These are phyloP conservation scores for Syngnathus floridae DNA, from an alignment of 2,113 vertebrate genomes.

Conservation along the genomic window DNA sequence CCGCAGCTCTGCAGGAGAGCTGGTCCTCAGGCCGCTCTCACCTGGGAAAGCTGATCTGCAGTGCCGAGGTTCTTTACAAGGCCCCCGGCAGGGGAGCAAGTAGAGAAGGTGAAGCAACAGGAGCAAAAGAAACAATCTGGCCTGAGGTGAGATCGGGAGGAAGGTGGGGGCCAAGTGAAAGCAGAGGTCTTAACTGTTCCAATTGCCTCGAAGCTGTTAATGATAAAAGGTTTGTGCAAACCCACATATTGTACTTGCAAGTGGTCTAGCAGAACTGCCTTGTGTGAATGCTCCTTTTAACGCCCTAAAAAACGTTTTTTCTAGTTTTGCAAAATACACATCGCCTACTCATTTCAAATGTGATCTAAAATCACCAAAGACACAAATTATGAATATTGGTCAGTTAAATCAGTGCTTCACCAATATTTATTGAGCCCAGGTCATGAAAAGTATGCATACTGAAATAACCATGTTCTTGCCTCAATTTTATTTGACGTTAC, in stretches of 20 bases:
- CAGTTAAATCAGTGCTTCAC: too few relatives aligned
- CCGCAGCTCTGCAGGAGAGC: constrained; percentile 31
- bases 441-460: too few relatives aligned
- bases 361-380: too few relatives aligned
- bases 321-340: too few relatives aligned
- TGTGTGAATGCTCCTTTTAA: not conserved
- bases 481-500: not conserved
- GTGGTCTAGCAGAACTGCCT: not conserved
- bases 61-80: constrained; percentile 32
- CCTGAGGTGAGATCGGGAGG: constrained; percentile 40
- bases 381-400: too few relatives aligned
- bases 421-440: too few relatives aligned
- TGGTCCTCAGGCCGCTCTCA: constrained; percentile 53
- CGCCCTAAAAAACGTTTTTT: not conserved
- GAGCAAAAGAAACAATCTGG: constrained; percentile 36
- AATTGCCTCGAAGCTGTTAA: not conserved
- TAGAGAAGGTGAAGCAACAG: constrained; percentile 60
- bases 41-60: constrained; percentile 44
- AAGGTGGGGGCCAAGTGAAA: constrained; percentile 22
- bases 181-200: constrained; percentile 15
- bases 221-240: not conserved
- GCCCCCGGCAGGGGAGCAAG: constrained; percentile 18
- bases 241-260: not conserved
- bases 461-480: too few relatives aligned
- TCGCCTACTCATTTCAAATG: too few relatives aligned